Base-by-base conservation (phyloP, 2,113 vertebrate genomes). In the Uropsilus gracilis region DNA sequence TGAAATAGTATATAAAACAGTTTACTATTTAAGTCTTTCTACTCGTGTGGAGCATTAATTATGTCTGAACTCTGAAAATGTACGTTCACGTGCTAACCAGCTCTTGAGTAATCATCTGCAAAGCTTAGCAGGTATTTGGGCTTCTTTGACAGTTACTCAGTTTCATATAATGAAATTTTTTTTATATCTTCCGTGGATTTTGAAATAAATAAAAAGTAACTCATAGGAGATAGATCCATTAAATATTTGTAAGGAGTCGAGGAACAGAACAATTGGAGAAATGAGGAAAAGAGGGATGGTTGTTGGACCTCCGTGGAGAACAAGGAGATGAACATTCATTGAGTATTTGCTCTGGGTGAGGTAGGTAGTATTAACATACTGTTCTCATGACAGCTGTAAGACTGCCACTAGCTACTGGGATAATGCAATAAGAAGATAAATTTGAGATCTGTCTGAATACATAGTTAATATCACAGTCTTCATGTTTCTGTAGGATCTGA, bases 1-100 rank as follows among this genome's bases (percentile, higher is more conserved):
- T 97, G 94, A 97, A 93, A 83, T 96, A 95, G 42, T 92, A 34
- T 85, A 61, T 91, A 86, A 87, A 97, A 64, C 28, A 83, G 53
- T 89, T 96, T 97, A 87, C 7, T 90, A 53, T 95, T 94, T 90
- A 94, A 96, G 84, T 89, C 66, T 83, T 96, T 46, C 44, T 75
- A 8, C 87, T 95, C 90, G 81, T 84, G 71, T 94, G 91, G 68
- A 77, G 71, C 61, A 55, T 95, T 94, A 96, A 93, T 94, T 96
- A 93, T 82, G 83, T 73, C 85, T 7, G 2, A 37, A 89, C 50
- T 93, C 55, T 2, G 0, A 80, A 83, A 80, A 57, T 32, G 61
- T 86, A 55, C 66, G n/a, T 76, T 78, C 26, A 26, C 81, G 81
- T 89, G 72, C 89, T 71, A 30, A n/a, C 82, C 48, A 50, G 64